These are phyloP conservation scores for Lethocerus indicus DNA, from an alignment of 1,140 invertebrate genomes.

Conservation along the genomic window DNA sequence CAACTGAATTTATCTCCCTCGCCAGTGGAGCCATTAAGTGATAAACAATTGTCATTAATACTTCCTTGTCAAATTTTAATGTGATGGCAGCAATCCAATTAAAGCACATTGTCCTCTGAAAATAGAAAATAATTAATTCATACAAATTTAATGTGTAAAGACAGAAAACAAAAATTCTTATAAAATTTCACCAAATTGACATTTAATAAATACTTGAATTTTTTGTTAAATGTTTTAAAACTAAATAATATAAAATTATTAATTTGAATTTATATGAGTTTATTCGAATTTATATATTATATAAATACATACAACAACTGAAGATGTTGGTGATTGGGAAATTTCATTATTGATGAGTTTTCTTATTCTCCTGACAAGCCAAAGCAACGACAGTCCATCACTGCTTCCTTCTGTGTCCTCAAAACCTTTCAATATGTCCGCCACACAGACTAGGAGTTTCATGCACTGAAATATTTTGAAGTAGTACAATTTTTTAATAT, in stretches of 20 bases:
- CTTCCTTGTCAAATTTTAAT: slow-evolving; percentile 33
- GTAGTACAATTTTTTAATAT: slow-evolving; percentile 10
- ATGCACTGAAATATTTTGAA: slow-evolving; percentile 29
- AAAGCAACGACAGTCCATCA: slow-evolving; percentile 30
- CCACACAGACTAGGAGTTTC: slow-evolving; percentile 54
- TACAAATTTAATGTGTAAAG: not conserved
- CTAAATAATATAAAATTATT: slow-evolving; percentile 1
- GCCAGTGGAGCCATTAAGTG: slow-evolving; percentile 44
- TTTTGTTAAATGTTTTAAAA: not conserved
- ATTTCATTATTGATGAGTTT: slow-evolving; percentile 57
- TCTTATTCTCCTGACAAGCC: slow-evolving; percentile 48
- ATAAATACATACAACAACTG: slow-evolving; percentile 33
- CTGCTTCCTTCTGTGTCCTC: slow-evolving; percentile 21
- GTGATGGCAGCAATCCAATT: slow-evolving; percentile 52
- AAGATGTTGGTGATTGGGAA: slow-evolving; percentile 29
- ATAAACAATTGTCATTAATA: slow-evolving; percentile 31
- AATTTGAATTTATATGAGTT: not conserved
- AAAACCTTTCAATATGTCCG: slow-evolving; percentile 28
- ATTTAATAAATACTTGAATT: not conserved
- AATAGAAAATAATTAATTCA: slow-evolving; percentile 1
- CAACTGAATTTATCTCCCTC: slow-evolving; percentile 39
- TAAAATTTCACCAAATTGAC: not conserved
- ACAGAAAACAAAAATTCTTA: not conserved
- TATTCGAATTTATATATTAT: slow-evolving; percentile 4
- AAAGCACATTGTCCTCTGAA: slow-evolving; percentile 44